phyloP scores from a whole-genome alignment of 1,140 invertebrate species.

The Hermetia illucens region DNA sequence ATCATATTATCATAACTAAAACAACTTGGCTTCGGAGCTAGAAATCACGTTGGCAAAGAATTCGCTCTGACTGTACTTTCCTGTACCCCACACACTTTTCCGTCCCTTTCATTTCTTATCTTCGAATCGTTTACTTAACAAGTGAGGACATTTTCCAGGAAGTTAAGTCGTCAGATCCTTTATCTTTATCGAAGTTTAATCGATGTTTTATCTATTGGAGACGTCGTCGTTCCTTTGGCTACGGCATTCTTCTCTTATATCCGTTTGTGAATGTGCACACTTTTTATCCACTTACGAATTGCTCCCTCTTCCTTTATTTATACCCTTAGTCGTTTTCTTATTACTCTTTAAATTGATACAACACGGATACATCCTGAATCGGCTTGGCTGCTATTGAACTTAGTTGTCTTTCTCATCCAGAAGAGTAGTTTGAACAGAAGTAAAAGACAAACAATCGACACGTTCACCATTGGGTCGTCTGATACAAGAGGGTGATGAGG shows the following conservation, averaged over 20 bases:
- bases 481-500: too few relatives aligned
- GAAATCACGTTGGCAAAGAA: too few relatives aligned
- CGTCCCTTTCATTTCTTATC: neutral
- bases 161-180: slow-evolving; percentile 1
- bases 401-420: too few relatives aligned
- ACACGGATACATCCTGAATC: too few relatives aligned
- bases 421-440: too few relatives aligned
- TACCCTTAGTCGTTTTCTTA: neutral
- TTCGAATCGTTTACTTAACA: neutral
- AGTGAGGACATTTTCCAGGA: slow-evolving; percentile 1
- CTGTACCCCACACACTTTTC: too few relatives aligned
- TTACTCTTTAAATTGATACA: too few relatives aligned
- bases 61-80: too few relatives aligned
- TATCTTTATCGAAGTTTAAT: slow-evolving; percentile 1
- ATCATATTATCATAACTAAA: too few relatives aligned
- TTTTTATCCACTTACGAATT: neutral
- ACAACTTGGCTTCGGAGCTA: too few relatives aligned
- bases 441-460: neutral
- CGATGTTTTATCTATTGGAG: neutral
- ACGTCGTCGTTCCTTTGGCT: neutral
- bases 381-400: too few relatives aligned
- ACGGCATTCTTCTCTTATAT: neutral
- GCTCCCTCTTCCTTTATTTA: neutral
- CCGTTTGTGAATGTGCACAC: neutral
- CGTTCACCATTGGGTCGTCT: too few relatives aligned